Evolutionary conservation across 2,888 invertebrate genomes (phyloP), one percentile per base, ranked within the genome.

Genomic region (Cryptus viduatorius): DNA sequence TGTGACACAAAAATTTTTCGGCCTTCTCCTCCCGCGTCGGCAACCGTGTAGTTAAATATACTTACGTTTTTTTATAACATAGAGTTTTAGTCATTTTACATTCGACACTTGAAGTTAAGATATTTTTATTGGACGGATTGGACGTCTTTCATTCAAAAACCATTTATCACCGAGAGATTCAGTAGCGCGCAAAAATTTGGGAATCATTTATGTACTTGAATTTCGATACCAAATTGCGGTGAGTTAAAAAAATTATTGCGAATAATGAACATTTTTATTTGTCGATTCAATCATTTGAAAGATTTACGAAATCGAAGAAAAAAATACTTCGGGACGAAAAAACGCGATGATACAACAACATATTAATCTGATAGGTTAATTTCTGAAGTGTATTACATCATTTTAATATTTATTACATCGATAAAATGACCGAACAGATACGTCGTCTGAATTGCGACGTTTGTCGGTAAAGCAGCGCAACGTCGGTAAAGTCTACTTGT

Each of bases 121-220:
- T 24, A 65, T 19, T 61, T 50, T n/a, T 46, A 46, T 29, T 50
- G 31, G 56, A 68, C 53, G 37, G 42, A 24, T 8, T 3, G 5
- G 2, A 37, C 8, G 14, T 79, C n/a, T 29, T 10, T 77, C 50
- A 4, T 19, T 46, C 4, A 12, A 56, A 75, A 71, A 61, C 19
- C 37, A 24, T 56, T n/a, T 50, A 31, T 14, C 56, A 24, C 31
- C 7, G 8, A 65, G 65, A 56, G 81, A 53, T 42, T 73, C 56
- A 37, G n/a, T 65, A 68, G 65, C 56, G 68, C 69, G 37, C 79
- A 48, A 86, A 84, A 53, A 88, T 86, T 88, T 87, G 85, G 86
- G 86, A 88, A 86, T 88, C 86, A 87, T 88, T 86, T 84, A 83
- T 88, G 83, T 86, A 87, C 82, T 79, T 87, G 87, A 88, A 88